phyloP scores from a whole-genome alignment of 2,888 invertebrate species.

The Conchocele bisecta region DNA sequence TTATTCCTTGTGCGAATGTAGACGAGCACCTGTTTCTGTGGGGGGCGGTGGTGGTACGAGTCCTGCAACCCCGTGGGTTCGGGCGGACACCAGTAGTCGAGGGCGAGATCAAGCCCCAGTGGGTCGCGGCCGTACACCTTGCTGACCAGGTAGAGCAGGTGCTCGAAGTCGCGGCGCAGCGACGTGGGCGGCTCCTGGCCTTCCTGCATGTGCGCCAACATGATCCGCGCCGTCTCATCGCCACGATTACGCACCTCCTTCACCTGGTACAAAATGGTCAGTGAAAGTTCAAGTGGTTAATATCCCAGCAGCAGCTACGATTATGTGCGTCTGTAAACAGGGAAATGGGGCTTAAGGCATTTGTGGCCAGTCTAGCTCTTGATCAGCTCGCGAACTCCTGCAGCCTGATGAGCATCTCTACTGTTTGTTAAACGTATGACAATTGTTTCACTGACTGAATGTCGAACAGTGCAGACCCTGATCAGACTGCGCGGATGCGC shows the following conservation, averaged over 20 bases:
- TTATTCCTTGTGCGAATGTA: background rate
- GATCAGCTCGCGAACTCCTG: too few species aligned
- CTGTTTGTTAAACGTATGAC: too few species aligned
- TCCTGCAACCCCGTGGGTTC: conserved; percentile 71
- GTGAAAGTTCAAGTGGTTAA: too few species aligned
- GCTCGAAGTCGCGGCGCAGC: conserved; percentile 88
- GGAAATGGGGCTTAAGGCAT: too few species aligned
- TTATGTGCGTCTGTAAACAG: too few species aligned
- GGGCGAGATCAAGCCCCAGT: conserved; percentile 87
- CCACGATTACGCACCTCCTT: conserved; percentile 92
- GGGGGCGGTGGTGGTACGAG: conserved; percentile 79
- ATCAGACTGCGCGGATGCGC: too few species aligned
- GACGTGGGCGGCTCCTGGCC: conserved; percentile 88
- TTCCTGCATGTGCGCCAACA: conserved; percentile 84
- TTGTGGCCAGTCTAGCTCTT: too few species aligned
- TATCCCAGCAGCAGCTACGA: too few species aligned
- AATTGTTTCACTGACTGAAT: too few species aligned
- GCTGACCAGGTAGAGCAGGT: conserved; percentile 88
- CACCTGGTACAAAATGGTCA: conserved; percentile 79
- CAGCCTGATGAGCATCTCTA: too few species aligned
- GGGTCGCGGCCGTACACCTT: conserved; percentile 88
- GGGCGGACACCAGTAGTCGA: conserved; percentile 91
- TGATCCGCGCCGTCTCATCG: conserved; percentile 88
- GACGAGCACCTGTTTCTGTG: conserved; percentile 82
- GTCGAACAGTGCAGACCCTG: too few species aligned